These are phyloP conservation scores for Rhogogaster chlorosoma DNA, from an alignment of 2,888 invertebrate species.

Conservation along the genomic window DNA sequence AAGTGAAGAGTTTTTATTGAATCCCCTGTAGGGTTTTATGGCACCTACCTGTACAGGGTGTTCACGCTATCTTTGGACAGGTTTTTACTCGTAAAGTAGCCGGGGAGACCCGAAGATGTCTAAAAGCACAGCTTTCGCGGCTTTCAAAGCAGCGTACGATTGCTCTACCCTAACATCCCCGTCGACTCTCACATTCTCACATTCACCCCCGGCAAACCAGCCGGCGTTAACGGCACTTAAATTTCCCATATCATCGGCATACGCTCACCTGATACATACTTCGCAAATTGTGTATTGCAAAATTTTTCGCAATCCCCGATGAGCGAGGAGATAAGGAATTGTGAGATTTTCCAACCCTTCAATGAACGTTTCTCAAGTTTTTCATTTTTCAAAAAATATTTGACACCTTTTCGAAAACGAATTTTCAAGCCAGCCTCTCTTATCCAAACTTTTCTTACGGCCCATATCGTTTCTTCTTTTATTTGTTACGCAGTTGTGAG, in stretches of 20 bases:
- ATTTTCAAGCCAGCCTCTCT: not conserved
- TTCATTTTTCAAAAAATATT: not conserved
- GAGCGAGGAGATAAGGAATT: too few relatives aligned
- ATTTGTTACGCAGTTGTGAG: not conserved
- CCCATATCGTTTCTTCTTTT: too few relatives aligned
- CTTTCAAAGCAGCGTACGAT: constrained; percentile 21
- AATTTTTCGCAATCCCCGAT: not conserved
- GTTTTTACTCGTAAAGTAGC: constrained; percentile 42
- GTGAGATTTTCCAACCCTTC: not conserved
- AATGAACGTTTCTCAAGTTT: too few relatives aligned
- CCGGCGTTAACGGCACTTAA: constrained; percentile 14
- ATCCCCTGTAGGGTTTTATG: constrained; percentile 45
- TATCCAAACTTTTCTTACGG: not conserved
- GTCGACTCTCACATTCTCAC: not conserved
- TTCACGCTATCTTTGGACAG: constrained; percentile 43
- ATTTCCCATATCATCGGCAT: not conserved
- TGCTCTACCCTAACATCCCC: not conserved
- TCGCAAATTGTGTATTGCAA: not conserved
- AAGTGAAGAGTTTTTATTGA: constrained; percentile 48
- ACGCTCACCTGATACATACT: not conserved
- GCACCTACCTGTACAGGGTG: constrained; percentile 26
- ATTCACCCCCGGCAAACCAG: not conserved
- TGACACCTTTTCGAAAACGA: not conserved
- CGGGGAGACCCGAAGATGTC: constrained; percentile 5
- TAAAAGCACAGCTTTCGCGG: constrained; percentile 47